phyloP scores from a whole-genome alignment of 2,113 vertebrate genomes.

The Tautogolabrus adspersus region DNA sequence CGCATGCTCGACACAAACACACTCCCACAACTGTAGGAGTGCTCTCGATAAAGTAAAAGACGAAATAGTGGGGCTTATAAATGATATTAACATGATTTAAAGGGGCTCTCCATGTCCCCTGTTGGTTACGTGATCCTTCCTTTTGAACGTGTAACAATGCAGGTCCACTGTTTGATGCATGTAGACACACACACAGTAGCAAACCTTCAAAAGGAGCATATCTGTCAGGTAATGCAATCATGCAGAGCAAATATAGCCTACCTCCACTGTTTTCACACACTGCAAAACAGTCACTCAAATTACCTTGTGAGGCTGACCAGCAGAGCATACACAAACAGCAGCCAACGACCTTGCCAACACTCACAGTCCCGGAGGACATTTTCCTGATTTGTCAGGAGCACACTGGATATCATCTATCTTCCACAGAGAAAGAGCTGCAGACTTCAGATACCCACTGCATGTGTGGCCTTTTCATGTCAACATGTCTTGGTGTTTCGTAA shows the following conservation, averaged over 20 bases:
- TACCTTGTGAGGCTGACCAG: conserved; percentile 45
- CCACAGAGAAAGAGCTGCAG: background rate
- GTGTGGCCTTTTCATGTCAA: background rate
- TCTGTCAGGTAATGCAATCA: conserved; percentile 75
- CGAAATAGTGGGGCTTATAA: too few species aligned
- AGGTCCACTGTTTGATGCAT: background rate
- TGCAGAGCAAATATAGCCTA: conserved; percentile 64
- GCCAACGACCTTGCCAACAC: conserved; percentile 45
- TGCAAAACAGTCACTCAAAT: conserved; percentile 63
- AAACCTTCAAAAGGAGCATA: conserved; percentile 40
- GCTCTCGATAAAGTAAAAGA: too few species aligned
- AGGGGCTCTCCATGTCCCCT: background rate
- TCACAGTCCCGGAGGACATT: conserved; percentile 43
- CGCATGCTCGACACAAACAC: too few species aligned
- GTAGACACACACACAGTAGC: conserved; percentile 7
- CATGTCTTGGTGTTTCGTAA: background rate
- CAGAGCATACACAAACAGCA: conserved; percentile 66
- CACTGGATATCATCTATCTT: conserved; percentile 22
- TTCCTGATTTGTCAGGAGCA: conserved; percentile 28
- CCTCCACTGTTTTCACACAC: conserved; percentile 65
- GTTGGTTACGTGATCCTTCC: background rate
- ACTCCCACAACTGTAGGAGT: too few species aligned
- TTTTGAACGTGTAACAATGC: background rate
- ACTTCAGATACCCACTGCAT: too few species aligned
- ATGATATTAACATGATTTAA: too few species aligned